phyloP scores from a whole-genome alignment of 2,888 invertebrate species.

The Mantis religiosa region DNA sequence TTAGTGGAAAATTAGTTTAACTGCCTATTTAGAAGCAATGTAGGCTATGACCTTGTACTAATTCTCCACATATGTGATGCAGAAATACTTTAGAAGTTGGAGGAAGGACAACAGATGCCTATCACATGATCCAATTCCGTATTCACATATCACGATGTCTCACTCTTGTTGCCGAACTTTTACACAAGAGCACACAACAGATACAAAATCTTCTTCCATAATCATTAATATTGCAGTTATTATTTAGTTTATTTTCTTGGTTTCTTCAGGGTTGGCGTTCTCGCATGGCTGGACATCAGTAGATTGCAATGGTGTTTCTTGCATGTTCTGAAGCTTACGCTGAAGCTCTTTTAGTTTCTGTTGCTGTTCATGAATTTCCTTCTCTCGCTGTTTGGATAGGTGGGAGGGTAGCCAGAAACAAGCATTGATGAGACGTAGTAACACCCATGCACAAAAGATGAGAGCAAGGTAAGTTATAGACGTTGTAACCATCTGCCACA shows the following conservation, averaged over 20 bases:
- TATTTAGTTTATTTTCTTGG: background rate
- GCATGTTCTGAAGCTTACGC: background rate
- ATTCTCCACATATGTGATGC: background rate
- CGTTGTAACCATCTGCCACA: slow-evolving; percentile 61
- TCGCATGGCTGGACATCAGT: background rate
- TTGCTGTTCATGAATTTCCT: background rate
- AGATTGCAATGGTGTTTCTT: slow-evolving; percentile 27
- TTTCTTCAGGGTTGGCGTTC: background rate
- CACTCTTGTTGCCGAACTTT: too few relatives aligned
- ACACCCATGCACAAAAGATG: slow-evolving; percentile 60
- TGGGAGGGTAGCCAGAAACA: slow-evolving; percentile 62
- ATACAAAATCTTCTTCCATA: background rate
- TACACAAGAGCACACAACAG: background rate
- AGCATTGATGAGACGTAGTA: slow-evolving; percentile 60
- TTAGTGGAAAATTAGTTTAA: background rate
- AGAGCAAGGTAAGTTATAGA: slow-evolving; percentile 59
- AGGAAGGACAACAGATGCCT: background rate
- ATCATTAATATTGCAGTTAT: background rate
- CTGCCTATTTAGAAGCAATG: background rate
- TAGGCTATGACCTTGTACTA: background rate
- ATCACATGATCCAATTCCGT: background rate
- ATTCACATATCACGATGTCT: too few relatives aligned
- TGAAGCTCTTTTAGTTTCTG: background rate
- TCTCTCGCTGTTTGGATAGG: slow-evolving; percentile 52
- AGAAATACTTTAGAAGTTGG: background rate